Conservation (phyloP, 2,888 invertebrate species). For the Agrotis exclamationis region DNA sequence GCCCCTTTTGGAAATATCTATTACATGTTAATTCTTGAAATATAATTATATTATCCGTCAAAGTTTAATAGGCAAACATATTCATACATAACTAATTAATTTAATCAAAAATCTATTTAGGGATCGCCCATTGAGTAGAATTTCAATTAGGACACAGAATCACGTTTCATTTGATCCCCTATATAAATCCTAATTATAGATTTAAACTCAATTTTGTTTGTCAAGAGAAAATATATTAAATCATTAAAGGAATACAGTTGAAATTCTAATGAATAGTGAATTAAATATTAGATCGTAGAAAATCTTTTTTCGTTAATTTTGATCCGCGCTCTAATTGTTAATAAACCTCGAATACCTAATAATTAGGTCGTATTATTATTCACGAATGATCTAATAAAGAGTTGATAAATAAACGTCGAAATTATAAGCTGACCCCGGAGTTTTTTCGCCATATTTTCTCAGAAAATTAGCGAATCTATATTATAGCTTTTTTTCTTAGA, state of each 20-base stretch:
- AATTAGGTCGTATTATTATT: conserved; percentile 16
- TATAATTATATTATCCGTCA: no score
- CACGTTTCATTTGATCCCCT: conserved; percentile 21
- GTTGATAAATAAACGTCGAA: background rate
- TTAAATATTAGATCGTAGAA: conserved; percentile 4
- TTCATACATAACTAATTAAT: conserved; percentile 31
- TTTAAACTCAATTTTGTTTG: conserved; percentile 13
- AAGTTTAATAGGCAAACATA: background rate
- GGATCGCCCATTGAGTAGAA: conserved; percentile 14
- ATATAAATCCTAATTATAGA: conserved; percentile 26
- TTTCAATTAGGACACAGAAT: conserved; percentile 37
- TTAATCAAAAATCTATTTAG: conserved; percentile 33
- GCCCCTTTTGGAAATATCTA: no score
- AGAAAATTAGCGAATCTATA: no score
- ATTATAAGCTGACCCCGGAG: no score
- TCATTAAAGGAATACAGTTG: conserved; percentile 7
- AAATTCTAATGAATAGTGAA: conserved; percentile 22
- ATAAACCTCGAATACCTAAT: conserved; percentile 26
- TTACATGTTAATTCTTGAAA: no score
- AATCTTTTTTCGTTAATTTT: conserved; percentile 1
- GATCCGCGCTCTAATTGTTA: conserved; percentile 4
- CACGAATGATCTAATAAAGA: background rate
- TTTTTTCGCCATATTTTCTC: no score
- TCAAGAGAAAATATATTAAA: conserved; percentile 5
- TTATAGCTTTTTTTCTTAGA: no score